Base-by-base conservation (phyloP, 2,113 vertebrate species). In the Lynx canadensis region DNA sequence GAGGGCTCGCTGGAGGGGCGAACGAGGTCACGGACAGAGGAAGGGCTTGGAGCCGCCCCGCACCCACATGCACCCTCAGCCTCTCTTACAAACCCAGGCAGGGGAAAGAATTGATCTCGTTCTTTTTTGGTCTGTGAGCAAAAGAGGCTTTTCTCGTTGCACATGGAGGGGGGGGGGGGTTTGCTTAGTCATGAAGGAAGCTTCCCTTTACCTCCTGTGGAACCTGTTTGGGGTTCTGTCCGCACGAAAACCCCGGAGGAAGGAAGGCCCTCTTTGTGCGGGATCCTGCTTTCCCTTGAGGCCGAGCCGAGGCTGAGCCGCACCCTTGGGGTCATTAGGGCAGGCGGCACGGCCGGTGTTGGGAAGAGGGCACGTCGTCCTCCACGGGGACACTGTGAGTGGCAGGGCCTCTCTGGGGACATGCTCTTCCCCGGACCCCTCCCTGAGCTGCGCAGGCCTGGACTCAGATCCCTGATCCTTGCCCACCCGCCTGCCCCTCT, bases 381-480 rank as follows among this genome's bases (percentile, higher is more conserved):
- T 45, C 36, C 1, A 0, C 0, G 12, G 41, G 33, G 9, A 33
- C 7, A 2, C 1, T 10, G 3, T 1, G 0, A 50, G 21, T 0
- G 27, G 33, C 25, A 0, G 16, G 23, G 7, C 19, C 8, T 81
- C 25, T 38, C 38, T 2, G 76, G 50, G 29, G 23, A 21, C 4
- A 11, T 11, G n/a, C 23, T 0, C 13, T 52, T 73, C 19, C 71
- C 41, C 7, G 3, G 23, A 7, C 23, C 6, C 36, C 48, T 6
- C 3, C 82, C 45, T 3, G 1, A 12, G 52, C 52, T 18, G 4
- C 18, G 3, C 7, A 2, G 13, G 33, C 33, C 50, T 5, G 41
- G 41, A n/a, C 81, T 80, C 2, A 21, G 36, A 19, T 12, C 19
- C 3, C 21, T 14, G 41, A 18, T 6, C 21, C n/a, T 33, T 4